These are phyloP conservation scores for Apamea epomidion DNA, from an alignment of 2,888 invertebrate species.

Conservation along the genomic window DNA sequence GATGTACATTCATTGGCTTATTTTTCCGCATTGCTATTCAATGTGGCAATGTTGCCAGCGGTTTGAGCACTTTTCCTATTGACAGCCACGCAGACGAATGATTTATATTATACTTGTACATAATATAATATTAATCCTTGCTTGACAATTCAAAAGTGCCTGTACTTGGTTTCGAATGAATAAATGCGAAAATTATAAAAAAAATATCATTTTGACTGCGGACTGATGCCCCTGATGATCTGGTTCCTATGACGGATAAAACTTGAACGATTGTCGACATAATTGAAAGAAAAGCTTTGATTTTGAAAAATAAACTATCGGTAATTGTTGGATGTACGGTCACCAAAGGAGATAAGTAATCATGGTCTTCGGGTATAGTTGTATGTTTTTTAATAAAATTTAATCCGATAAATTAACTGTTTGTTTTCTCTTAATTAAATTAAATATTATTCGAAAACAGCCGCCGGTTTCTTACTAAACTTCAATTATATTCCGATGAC, in stretches of 20 bases:
- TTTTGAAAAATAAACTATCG: no score
- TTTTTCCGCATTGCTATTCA: neutral
- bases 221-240: neutral
- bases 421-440: no score
- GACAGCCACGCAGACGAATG: neutral
- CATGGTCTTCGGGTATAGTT: no score
- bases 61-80: neutral
- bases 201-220: neutral
- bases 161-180: neutral
- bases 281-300: no score
- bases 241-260: neutral
- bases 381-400: no score
- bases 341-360: no score
- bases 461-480: no score
- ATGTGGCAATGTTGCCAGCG: neutral
- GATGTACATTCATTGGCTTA: neutral
- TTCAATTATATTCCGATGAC: no score
- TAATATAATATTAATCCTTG: neutral
- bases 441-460: no score
- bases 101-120: neutral
- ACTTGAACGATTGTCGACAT: neutral
- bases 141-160: neutral
- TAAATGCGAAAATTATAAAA: neutral
- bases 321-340: no score
- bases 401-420: no score